Evolutionary conservation across 2,888 invertebrate species (phyloP), one percentile per base, ranked within the genome.

Genomic region (Dasysyrphus albostriatus): DNA sequence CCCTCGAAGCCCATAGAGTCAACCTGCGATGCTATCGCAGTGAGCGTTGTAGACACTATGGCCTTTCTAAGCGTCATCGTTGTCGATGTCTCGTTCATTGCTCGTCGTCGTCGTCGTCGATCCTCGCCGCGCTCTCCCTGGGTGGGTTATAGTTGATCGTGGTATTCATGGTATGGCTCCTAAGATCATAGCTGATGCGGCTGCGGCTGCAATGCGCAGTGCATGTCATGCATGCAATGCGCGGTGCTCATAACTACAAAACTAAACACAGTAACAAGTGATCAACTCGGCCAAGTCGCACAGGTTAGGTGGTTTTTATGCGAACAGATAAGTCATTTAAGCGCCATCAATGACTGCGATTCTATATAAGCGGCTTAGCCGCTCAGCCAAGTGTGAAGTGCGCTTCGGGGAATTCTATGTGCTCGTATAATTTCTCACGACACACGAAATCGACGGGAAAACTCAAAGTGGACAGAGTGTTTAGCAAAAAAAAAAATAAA

Each of bases 241-340:
- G 44, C 65, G 34, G 47, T 87, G 77, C 82, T 87, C 82, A 83
- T 83, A 85, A 85, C 85, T 73, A 74, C 81, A 77, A 63, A 39
- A 39, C 77, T 58, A 82, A 61, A 83, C 82, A 72, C 59, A 34
- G 75, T n/a, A 87, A 87, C 87, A 87, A 87, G 87, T 87, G 87
- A 87, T 87, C 87, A 83, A 75, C 65, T 74, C 29, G 83, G 51
- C 83, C 58, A 79, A 83, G 87, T 83, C 78, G 83, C 70, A 58
- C 87, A 72, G 83, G 87, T 83, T 79, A 87, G 83, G 78, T 83
- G 83, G 78, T 75, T 75, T 87, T 87, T 83, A 67, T 83, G 83
- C 78, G 83, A 83, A 78, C 83, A 83, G 78, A 87, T 87, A 87
- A 83, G 87, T 87, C 87, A 87, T 87, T 87, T 87, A 83, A 87